These are phyloP conservation scores for Lagenorhynchus albirostris DNA, from an alignment of 2,113 vertebrate genomes.

Conservation along the genomic window DNA sequence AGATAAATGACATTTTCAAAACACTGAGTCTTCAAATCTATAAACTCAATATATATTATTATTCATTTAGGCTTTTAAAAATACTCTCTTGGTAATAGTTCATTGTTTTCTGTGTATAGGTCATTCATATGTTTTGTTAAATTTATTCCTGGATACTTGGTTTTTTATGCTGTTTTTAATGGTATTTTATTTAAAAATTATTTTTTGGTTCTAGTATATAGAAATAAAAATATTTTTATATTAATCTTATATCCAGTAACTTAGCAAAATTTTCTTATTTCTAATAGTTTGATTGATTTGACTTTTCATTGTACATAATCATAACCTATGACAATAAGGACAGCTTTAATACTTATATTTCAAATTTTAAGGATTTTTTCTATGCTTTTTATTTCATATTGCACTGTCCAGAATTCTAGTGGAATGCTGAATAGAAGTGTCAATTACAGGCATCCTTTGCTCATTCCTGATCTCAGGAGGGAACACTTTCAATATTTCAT, in stretches of 20 bases:
- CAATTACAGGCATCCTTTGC: not conserved
- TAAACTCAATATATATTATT: not conserved
- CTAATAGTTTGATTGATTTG: not conserved
- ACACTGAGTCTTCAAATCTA: not conserved
- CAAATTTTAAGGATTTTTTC: not conserved
- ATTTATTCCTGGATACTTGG: too few relatives aligned
- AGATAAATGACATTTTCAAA: not conserved
- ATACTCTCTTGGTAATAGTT: not conserved
- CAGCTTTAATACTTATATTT: not conserved
- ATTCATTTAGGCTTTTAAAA: not conserved
- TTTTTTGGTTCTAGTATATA: not conserved
- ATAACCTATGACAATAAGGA: not conserved
- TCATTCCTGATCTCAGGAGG: not conserved
- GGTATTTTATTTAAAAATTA: not conserved
- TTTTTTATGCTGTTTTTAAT: not conserved
- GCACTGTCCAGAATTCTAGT: not conserved
- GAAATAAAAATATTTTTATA: not conserved
- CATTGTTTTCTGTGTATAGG: not conserved
- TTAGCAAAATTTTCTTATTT: not conserved
- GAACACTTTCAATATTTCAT: not conserved
- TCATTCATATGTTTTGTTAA: not conserved
- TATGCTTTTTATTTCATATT: not conserved
- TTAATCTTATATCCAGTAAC: not conserved
- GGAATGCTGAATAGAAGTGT: not conserved
- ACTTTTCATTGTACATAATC: not conserved